These are phyloP conservation scores for Charina bottae DNA, from an alignment of 2,113 vertebrate species.

Conservation along the genomic window DNA sequence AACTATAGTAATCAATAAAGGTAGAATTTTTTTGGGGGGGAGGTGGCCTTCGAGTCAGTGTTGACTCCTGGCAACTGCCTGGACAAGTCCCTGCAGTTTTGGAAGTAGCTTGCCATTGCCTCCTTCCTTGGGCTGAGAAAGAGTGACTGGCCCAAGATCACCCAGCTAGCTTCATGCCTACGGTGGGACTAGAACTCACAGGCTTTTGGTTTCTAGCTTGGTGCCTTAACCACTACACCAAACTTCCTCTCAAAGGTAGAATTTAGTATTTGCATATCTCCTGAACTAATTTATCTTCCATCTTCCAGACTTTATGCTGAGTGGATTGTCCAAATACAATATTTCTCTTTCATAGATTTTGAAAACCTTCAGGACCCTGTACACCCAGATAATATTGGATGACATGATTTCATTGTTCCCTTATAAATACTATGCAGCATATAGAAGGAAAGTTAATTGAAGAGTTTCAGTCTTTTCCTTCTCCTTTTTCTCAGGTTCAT, in stretches of 20 bases:
- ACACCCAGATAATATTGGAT: conserved; percentile 18
- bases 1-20: not conserved
- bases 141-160: not conserved
- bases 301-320: not conserved
- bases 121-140: not conserved
- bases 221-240: not conserved
- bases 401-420: conserved; percentile 39
- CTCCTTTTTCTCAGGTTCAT: conserved; percentile 32
- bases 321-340: not conserved
- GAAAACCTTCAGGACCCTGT: conserved; percentile 24
- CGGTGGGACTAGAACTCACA: not conserved
- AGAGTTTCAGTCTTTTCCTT: conserved; percentile 46
- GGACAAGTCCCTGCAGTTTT: not conserved
- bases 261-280: not conserved
- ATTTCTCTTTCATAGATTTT: not conserved
- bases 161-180: not conserved
- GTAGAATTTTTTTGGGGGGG: not conserved
- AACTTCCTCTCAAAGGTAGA: not conserved
- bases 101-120: not conserved
- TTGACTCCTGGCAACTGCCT: not conserved
- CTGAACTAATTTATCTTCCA: not conserved
- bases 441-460: conserved; percentile 51
- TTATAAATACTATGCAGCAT: conserved; percentile 36
- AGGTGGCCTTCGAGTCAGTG: no score
- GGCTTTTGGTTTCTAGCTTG: not conserved